Evolutionary conservation across 2,797 vertebrate genomes (phyloP), one percentile per base, ranked within the genome.

Genomic region (Sebastiscus albofasciatus): DNA sequence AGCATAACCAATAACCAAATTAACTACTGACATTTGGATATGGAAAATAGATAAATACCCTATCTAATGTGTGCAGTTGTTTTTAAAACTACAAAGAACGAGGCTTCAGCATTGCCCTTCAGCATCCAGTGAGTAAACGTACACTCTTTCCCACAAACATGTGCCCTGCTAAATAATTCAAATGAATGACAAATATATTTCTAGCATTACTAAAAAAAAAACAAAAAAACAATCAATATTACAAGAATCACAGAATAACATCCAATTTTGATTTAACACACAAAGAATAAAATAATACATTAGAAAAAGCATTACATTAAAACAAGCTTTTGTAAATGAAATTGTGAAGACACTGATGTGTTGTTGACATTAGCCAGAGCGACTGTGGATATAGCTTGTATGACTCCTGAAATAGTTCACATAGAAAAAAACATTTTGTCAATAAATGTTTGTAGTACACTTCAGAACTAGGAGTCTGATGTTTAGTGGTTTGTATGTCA

Each of bases 61-160:
- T 82, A 87, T 77, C 60, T 77, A 82, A 83, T 70, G 55, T 56
- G 82, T 71, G 72, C 33, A 77, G 31, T 80, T 61, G 75, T 76
- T 84, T 61, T 84, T 68, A 90, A 86, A 92, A 92, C 79, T 75
- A 89, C 36, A 80, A 83, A 79, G 55, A 80, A 73, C 69, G 80
- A 88, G 80, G 75, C 67, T 85, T 93, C 83, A 80, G 86, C 81
- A 81, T 91, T 84, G 82, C 89, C 87, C 86, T 86, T 89, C 86
- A 94, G 92, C 88, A 92, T 93, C 90, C 89, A 91, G 90, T 91
- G 89, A 89, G 91, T 92, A 91, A 91, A 93, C 78, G 34, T 86
- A 87, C 82, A 90, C 85, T 85, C 77, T 83, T 82, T 83, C 72
- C 79, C 69, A 83, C 80, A 80, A 80, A 88, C 77, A 84, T 88